Evolutionary conservation across 2,888 invertebrate genomes (phyloP), one percentile per base, ranked within the genome.

Genomic region (Philopedon plagiatum): DNA sequence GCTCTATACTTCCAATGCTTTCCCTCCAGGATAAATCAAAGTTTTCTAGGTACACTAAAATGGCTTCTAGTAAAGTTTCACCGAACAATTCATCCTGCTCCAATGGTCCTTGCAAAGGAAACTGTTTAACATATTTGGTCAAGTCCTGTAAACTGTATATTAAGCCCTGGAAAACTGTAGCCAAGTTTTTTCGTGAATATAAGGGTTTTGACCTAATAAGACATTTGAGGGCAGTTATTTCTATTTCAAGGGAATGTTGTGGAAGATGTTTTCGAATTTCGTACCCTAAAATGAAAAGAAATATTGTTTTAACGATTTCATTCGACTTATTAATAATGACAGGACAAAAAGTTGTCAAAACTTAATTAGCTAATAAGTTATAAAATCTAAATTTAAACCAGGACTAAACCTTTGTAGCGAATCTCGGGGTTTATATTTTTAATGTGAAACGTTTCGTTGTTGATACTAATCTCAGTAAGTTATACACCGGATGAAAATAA

Each of bases 11-110:
- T 85, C 94, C 94, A 2, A 94, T 87, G 69, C 92, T 93, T 78
- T 94, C 93, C 68, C 91, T 90, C 94, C 94, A 94, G 32, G 91
- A 91, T n/a, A 94, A 90, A 73, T 91, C 89, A 77, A 91, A 92
- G 51, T 91, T 89, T 71, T 90, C 90, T 5, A 94, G 90, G 51
- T 93, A 85, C 0, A 88, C 87, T 21, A 90, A 86, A n/a, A 94
- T 85, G 0, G 89, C 90, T 68, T 93, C 90, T 70, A 94, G 84
- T 0, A 93, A 87, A n/a, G 78, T 90, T 88, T 76, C 90, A 21
- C 66, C 74, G 15, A 74, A 67, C 9, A 49, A 18, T 23, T 73
- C 56, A 39, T 73, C 68, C 13, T 71, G 41, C 1, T 74, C 63
- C 15, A 70, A 39, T 41, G 41, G 21, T 13, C 49, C 61, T 11